phyloP scores from a whole-genome alignment of 2,888 invertebrate genomes.

The Herminia tarsipennalis region DNA sequence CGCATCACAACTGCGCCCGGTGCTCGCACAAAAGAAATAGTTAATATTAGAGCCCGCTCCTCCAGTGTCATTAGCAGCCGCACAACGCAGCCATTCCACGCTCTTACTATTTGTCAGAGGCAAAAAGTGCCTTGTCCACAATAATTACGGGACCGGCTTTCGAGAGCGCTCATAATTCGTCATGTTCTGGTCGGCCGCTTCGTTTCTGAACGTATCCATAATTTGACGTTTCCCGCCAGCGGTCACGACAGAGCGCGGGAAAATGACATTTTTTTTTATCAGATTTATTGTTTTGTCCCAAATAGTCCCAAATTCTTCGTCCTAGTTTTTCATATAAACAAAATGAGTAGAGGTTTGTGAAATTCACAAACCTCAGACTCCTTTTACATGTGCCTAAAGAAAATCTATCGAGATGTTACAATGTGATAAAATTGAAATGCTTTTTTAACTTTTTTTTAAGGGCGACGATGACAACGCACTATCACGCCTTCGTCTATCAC shows the following conservation, averaged over 20 bases:
- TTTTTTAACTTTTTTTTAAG: not conserved
- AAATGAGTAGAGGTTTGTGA: not conserved
- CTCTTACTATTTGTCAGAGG: slow-evolving; percentile 83
- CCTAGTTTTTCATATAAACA: not conserved
- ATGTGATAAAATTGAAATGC: no score
- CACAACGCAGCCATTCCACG: slow-evolving; percentile 82
- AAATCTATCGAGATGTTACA: no score
- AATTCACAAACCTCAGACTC: no score
- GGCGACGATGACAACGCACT: slow-evolving; percentile 7
- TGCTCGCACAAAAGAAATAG: slow-evolving; percentile 82
- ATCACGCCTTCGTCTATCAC: slow-evolving; percentile 3
- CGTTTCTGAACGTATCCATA: slow-evolving; percentile 79
- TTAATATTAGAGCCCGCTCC: slow-evolving; percentile 79
- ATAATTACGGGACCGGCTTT: slow-evolving; percentile 84
- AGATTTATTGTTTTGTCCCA: no score
- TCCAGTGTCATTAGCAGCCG: slow-evolving; percentile 82
- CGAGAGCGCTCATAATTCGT: slow-evolving; percentile 82
- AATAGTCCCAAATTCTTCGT: not conserved
- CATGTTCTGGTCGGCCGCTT: slow-evolving; percentile 83
- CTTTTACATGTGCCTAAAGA: no score
- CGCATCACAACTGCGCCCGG: slow-evolving; percentile 69
- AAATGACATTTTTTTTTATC: slow-evolving; percentile 47
- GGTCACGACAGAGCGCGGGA: slow-evolving; percentile 68
- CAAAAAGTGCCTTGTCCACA: slow-evolving; percentile 85
- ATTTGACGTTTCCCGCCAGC: slow-evolving; percentile 82